phyloP scores from a whole-genome alignment of 2,888 invertebrate genomes.

The Diabrotica balteata region DNA sequence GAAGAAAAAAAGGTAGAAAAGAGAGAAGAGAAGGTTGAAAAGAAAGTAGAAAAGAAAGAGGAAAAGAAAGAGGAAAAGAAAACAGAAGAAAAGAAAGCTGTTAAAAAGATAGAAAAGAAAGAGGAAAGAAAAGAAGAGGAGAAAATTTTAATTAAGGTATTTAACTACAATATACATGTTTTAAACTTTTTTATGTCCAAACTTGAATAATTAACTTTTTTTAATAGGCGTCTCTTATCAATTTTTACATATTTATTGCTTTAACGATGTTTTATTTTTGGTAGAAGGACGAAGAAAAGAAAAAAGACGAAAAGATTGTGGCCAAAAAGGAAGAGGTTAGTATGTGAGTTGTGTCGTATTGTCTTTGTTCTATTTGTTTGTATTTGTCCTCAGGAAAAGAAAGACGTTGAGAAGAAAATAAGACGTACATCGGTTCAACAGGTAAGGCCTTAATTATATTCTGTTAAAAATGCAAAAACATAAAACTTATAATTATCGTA shows the following conservation, averaged over 20 bases:
- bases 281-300: constrained; percentile 53
- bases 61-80: constrained; percentile 52
- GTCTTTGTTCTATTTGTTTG: constrained; percentile 35
- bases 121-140: constrained; percentile 44
- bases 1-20: constrained; percentile 52
- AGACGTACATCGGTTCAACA: constrained; percentile 56
- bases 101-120: constrained; percentile 54
- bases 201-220: too few species aligned
- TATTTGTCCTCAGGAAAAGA: constrained; percentile 60
- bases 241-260: too few species aligned
- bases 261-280: not conserved
- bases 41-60: constrained; percentile 49
- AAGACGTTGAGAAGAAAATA: constrained; percentile 65
- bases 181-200: too few species aligned
- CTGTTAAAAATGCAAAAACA: not conserved
- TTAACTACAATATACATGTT: too few species aligned
- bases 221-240: too few species aligned
- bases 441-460: constrained; percentile 44
- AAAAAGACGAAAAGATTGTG: constrained; percentile 55
- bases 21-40: constrained; percentile 52
- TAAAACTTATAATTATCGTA: not conserved
- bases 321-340: constrained; percentile 53
- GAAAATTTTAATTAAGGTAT: constrained; percentile 38
- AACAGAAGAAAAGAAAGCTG: constrained; percentile 51
- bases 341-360: constrained; percentile 38